A percentile compares a stretch with the other conserved stretches of the same genome.
Conservation (phyloP, 2,888 invertebrate genomes). For the Cerastis rubricosa region DNA sequence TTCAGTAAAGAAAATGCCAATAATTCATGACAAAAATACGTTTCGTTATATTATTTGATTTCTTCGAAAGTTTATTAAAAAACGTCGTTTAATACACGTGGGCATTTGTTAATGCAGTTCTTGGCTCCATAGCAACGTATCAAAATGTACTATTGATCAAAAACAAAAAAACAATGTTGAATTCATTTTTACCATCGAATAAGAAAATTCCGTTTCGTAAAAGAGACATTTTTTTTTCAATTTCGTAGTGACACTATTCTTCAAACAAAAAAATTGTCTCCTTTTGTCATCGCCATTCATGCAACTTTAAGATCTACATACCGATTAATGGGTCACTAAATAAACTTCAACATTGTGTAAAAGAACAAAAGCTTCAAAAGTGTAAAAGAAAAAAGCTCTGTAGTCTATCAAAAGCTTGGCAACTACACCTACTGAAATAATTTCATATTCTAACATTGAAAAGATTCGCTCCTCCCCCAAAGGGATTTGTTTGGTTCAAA, state of each 20-base stretch:
- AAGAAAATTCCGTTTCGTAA: not conserved
- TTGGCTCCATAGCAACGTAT: no score
- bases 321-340: not conserved
- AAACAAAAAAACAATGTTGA: not conserved
- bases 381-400: conserved; percentile 14
- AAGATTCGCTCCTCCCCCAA: conserved; percentile 18
- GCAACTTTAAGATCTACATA: not conserved
- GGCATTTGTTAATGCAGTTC: no score
- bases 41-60: no score
- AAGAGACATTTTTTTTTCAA: no score
- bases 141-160: no score
- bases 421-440: conserved; percentile 27
- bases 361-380: conserved; percentile 17
- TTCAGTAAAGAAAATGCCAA: not conserved
- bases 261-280: no score
- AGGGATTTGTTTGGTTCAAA: conserved; percentile 22
- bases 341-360: not conserved
- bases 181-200: not conserved
- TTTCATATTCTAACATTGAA: conserved; percentile 34
- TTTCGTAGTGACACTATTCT: no score
- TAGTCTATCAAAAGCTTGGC: conserved; percentile 55
- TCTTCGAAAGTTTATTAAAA: no score
- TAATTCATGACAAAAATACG: no score
- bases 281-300: not conserved
- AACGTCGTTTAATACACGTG: no score